Evolutionary conservation across 2,888 invertebrate species (phyloP).

Genomic region (Cantharis lateralis): DNA sequence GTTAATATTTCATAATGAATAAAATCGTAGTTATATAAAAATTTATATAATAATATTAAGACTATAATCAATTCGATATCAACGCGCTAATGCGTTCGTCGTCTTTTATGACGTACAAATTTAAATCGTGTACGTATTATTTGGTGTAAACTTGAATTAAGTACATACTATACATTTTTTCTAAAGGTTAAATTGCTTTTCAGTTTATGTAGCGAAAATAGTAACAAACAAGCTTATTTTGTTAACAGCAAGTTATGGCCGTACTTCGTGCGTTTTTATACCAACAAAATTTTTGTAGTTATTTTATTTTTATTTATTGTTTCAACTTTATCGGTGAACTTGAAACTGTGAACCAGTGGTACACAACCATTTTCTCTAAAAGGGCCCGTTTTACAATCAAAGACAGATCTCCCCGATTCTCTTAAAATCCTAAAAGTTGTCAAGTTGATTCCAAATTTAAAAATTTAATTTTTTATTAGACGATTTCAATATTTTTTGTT

Average conservation of each 20-base stretch:
- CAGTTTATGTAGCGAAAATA: not conserved
- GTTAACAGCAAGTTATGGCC: not conserved
- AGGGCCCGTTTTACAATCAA: too few species aligned
- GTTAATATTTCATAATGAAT: not conserved
- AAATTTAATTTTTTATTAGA: too few species aligned
- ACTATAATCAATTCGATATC: not conserved
- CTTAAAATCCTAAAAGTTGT: too few species aligned
- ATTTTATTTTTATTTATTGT: not conserved
- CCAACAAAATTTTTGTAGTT: not conserved
- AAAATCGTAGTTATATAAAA: not conserved
- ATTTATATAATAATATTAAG: not conserved
- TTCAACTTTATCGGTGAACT: not conserved
- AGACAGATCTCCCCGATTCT: too few species aligned
- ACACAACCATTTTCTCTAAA: not conserved
- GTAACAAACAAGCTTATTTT: not conserved
- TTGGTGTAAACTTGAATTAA: not conserved
- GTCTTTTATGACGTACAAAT: not conserved
- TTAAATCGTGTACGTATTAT: not conserved
- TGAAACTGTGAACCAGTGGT: not conserved
- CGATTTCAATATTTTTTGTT: too few species aligned
- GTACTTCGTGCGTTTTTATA: not conserved
- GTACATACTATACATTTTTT: not conserved
- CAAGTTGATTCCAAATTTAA: too few species aligned
- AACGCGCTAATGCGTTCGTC: not conserved
- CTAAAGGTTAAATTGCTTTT: not conserved